Conservation (phyloP, 2,888 invertebrate genomes). For the Hecatera dysodea region DNA sequence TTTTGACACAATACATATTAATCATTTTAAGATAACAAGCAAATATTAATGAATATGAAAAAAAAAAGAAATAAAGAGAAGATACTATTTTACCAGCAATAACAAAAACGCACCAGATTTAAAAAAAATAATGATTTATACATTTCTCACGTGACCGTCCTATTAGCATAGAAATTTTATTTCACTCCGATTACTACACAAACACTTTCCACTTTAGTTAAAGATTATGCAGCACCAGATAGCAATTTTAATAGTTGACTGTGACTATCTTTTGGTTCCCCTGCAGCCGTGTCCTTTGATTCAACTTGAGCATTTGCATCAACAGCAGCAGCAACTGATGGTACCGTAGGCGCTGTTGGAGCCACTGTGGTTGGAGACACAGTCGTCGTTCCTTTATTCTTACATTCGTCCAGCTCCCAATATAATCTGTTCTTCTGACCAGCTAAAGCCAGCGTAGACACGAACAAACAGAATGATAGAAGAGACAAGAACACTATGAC, state of each 20-base stretch:
- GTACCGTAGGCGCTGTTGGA: neutral
- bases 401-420: constrained; percentile 70
- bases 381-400: neutral
- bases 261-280: fast-evolving
- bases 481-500: constrained; percentile 81
- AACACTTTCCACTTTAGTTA: constrained; percentile 24
- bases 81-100: neutral
- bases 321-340: too few relatives aligned
- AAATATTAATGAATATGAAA: neutral
- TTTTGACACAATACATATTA: neutral
- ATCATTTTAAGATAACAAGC: neutral
- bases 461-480: constrained; percentile 81
- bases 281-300: too few relatives aligned
- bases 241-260: constrained; percentile 22
- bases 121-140: neutral
- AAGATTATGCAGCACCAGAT: constrained; percentile 5
- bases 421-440: constrained; percentile 77
- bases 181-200: constrained; percentile 15
- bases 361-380: neutral
- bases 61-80: neutral
- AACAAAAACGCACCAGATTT: constrained; percentile 5
- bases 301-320: fast-evolving
- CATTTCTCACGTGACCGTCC: constrained; percentile 1
- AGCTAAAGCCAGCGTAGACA: constrained; percentile 81
- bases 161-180: constrained; percentile 1